Evolutionary conservation across 2,113 vertebrate genomes (phyloP).

Genomic region (Hippolais icterina): DNA sequence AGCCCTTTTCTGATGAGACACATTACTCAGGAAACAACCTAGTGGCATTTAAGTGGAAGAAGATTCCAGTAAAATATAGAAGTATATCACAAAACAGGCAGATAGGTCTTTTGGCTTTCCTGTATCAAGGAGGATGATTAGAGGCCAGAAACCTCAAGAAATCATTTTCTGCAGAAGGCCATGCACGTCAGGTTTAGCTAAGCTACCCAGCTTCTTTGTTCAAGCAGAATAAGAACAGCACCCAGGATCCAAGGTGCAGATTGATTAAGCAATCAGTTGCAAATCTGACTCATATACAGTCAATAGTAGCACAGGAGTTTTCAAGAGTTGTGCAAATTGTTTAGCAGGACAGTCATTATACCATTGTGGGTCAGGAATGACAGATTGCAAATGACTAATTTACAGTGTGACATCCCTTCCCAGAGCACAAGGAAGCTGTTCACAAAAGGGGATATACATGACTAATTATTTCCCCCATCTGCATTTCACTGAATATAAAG

Average conservation of each 20-base stretch:
- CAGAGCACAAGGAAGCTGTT: slow-evolving; percentile 12
- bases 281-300: slow-evolving; percentile 30
- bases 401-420: not conserved
- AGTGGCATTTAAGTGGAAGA: not conserved
- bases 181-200: not conserved
- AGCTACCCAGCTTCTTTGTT: not conserved
- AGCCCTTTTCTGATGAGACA: not conserved
- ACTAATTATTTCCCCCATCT: slow-evolving; percentile 35
- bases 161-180: not conserved
- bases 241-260: not conserved
- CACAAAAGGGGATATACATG: slow-evolving; percentile 1
- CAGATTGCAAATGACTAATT: slow-evolving; percentile 36
- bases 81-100: not conserved
- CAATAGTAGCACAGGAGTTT: not conserved
- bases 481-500: slow-evolving; percentile 3
- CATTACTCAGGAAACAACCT: not conserved
- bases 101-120: not conserved
- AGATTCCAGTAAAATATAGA: not conserved
- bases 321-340: not conserved
- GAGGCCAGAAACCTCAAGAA: not conserved
- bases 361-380: slow-evolving; percentile 23
- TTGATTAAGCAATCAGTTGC: slow-evolving; percentile 15
- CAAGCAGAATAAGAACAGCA: not conserved
- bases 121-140: not conserved
- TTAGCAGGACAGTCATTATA: not conserved